Conservation (phyloP, 2,113 vertebrate genomes). For the Neomonachus schauinslandi region DNA sequence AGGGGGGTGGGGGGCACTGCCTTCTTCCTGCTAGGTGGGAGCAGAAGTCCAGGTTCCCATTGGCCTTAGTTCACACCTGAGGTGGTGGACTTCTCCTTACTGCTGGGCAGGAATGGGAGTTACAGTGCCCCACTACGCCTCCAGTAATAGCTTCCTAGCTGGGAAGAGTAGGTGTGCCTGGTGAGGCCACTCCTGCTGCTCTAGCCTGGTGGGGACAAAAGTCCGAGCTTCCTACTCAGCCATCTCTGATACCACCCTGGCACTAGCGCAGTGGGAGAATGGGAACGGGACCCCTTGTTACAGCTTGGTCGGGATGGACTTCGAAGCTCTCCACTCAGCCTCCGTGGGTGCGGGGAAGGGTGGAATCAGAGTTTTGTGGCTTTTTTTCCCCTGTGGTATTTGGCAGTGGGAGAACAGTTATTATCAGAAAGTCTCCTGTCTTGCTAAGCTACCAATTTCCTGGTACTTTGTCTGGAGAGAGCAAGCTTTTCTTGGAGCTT, state of each 20-base stretch:
- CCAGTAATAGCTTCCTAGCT: not conserved
- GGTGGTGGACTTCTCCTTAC: not conserved
- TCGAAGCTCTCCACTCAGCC: not conserved
- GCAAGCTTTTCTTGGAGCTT: not conserved
- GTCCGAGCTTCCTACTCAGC: not conserved
- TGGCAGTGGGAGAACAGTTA: not conserved
- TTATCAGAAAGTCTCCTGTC: not conserved
- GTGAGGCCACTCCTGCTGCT: not conserved
- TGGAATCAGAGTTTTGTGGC: not conserved
- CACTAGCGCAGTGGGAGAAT: no score
- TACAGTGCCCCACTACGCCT: no score
- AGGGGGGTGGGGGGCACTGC: not conserved
- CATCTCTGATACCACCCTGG: not conserved
- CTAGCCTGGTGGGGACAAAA: not conserved
- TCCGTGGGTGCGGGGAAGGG: not conserved
- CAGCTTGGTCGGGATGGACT: not conserved
- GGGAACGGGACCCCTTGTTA: not conserved
- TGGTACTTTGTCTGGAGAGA: not conserved
- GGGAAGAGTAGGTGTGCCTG: no score
- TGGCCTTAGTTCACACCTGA: not conserved
- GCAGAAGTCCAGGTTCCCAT: not conserved
- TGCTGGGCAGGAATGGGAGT: not conserved
- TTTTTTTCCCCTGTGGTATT: not conserved
- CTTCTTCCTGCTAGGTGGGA: not conserved
- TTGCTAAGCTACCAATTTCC: not conserved